Evolutionary conservation across 1,140 invertebrate species (phyloP).

Genomic region (Pachypsylla venusta): DNA sequence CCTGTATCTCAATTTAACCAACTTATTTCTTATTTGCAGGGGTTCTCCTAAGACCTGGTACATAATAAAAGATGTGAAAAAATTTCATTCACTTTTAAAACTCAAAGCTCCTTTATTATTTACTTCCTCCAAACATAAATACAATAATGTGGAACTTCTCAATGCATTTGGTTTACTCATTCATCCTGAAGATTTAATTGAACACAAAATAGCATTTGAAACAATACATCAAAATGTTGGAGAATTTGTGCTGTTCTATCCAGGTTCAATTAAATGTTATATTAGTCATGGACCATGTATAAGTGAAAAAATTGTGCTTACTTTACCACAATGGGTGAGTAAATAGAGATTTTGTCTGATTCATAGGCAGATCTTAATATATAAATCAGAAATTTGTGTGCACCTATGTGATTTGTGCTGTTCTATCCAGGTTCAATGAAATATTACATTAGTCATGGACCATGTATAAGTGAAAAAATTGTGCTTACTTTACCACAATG

Average conservation of each 20-base stretch:
- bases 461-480: background rate
- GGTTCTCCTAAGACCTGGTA: background rate
- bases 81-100: background rate
- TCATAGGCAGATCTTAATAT: no score
- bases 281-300: background rate
- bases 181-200: background rate
- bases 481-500: background rate
- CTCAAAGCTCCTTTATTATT: background rate
- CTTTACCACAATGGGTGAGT: conserved; percentile 4
- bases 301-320: background rate
- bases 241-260: conserved; percentile 4
- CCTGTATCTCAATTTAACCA: no score
- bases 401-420: no score
- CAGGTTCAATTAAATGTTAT: background rate
- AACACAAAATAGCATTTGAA: background rate
- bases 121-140: background rate
- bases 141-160: background rate
- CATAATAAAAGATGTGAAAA: background rate
- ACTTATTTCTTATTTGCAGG: background rate
- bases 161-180: background rate
- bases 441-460: background rate
- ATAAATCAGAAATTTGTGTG: no score
- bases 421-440: background rate
- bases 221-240: background rate
- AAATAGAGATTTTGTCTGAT: no score